These are phyloP conservation scores for Notarius quadriscutis DNA, from an alignment of 2,113 vertebrate species.

Conservation along the genomic window DNA sequence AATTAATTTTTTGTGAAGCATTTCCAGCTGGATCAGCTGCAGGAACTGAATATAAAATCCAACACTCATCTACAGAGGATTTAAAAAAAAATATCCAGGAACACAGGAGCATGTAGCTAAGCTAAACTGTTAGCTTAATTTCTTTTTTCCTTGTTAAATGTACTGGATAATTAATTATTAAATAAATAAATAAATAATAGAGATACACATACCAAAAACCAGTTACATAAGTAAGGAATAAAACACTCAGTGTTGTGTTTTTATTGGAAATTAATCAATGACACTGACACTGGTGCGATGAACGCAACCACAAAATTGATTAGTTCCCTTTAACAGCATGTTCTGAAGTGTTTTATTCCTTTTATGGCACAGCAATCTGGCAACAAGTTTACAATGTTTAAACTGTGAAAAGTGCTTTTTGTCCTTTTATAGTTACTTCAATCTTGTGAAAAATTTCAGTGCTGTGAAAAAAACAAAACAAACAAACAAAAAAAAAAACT, in stretches of 20 bases:
- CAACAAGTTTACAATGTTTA: neutral
- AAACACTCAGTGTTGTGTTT: neutral
- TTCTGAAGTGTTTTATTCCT: neutral
- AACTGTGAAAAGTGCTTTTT: neutral
- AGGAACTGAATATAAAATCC: neutral
- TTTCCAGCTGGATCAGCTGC: constrained; percentile 1
- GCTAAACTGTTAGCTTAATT: too few relatives aligned
- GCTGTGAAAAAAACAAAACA: neutral
- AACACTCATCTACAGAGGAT: neutral
- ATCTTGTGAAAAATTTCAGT: neutral
- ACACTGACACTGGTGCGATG: neutral
- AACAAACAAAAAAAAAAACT: too few relatives aligned
- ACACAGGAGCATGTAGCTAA: neutral
- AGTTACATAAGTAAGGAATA: neutral
- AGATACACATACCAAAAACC: neutral
- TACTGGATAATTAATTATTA: neutral
- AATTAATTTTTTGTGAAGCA: constrained; percentile 15
- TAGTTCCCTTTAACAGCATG: neutral
- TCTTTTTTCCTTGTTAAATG: neutral
- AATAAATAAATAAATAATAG: neutral
- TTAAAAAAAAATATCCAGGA: neutral
- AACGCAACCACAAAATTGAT: neutral
- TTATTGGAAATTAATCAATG: neutral
- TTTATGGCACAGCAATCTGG: neutral
- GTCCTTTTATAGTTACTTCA: neutral